Base-by-base conservation (phyloP, 2,888 invertebrate species). In the Dolomedes plantarius region DNA sequence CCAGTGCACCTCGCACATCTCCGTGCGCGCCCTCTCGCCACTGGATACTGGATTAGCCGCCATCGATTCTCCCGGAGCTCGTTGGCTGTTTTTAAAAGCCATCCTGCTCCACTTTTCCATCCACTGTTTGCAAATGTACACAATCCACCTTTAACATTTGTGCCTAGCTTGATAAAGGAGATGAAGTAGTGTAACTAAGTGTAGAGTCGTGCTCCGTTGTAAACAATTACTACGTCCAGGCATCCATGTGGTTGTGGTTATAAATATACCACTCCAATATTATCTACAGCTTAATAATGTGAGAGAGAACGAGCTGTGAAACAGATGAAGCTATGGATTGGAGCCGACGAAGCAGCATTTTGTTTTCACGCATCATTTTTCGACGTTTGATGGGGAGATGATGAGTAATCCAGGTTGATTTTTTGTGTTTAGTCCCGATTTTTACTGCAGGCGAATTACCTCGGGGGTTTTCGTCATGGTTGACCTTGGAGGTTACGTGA, bases 401-500 rank as follows among this genome's bases (percentile, higher is more conserved):
- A 74, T 74, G 74, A 74, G 56, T 27, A 27, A 74, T 27, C 64
- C 56, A 56, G 72, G 50, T 32, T 29, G 72, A 72, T 19, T 56
- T 46, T 28, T 32, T 39, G 29, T 74, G 64, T 31, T 32, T 23
- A 13, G 68, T 11, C 19, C 27, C 29, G 31, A 56, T 56, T 29
- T 67, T 28, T 28, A 56, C 67, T 29, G 46, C 46, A 19, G 79
- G 67, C 64, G 62, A 74, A 64, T 64, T 36, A 50, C 46, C 64
- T 41, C 36, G 29, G 36, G 69, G 46, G 67, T 65, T 77, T 78
- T 79, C 77, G 75, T 46, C 74, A 94, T 95, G 93, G 96, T 97
- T 91, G 97, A 97, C 93, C 94, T 97, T 91, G 96, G 97, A 91
- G 97, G 97, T 91, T 97, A 97, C 93, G 97, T 97, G 91, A 97